These are phyloP conservation scores for Dendropsophus ebraccatus DNA, from an alignment of 2,113 vertebrate genomes.

Conservation along the genomic window DNA sequence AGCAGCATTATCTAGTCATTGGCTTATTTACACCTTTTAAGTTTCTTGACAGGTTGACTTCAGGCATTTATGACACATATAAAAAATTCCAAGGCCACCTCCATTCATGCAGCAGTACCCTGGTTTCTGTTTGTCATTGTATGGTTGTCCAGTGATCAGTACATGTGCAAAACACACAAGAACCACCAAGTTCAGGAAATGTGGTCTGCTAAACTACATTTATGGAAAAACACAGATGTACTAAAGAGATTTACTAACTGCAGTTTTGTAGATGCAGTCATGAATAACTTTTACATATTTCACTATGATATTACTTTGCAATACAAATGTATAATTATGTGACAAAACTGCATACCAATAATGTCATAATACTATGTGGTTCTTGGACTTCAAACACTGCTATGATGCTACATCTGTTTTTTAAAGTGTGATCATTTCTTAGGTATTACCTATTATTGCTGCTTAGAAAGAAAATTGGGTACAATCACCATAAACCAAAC, in stretches of 20 bases:
- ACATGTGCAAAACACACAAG: background rate
- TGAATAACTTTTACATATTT: background rate
- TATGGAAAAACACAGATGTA: background rate
- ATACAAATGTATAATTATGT: background rate
- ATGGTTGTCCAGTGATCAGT: background rate
- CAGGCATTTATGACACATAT: too few relatives aligned
- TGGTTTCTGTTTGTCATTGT: too few relatives aligned
- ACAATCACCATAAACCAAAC: conserved; percentile 10
- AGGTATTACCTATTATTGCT: background rate
- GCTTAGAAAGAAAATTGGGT: conserved; percentile 12
- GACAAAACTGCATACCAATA: background rate
- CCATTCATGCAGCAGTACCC: too few relatives aligned
- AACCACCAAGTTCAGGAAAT: too few relatives aligned
- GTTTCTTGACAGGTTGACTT: too few relatives aligned
- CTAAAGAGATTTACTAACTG: too few relatives aligned
- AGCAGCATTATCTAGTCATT: too few relatives aligned
- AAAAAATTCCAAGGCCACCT: too few relatives aligned
- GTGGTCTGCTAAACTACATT: background rate
- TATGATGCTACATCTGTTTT: background rate
- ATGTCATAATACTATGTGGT: background rate
- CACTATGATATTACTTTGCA: background rate
- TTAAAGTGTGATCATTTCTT: background rate
- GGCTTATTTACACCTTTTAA: too few relatives aligned
- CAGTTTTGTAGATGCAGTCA: too few relatives aligned
- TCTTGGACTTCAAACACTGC: background rate